These are phyloP conservation scores for Drosophila mayaguana DNA, from an alignment of 2,888 invertebrate genomes.

Conservation along the genomic window DNA sequence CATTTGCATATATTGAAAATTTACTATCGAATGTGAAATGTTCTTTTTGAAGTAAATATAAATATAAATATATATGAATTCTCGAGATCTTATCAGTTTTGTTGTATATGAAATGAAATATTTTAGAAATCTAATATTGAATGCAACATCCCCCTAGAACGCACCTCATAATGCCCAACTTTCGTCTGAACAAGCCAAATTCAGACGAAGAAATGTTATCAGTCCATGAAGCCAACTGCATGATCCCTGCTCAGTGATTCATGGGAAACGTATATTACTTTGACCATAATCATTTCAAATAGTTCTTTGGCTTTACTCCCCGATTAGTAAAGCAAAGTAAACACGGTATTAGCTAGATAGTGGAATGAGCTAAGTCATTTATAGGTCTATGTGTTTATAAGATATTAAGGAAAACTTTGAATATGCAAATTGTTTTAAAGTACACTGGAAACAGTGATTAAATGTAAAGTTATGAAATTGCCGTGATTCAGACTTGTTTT, in stretches of 20 bases:
- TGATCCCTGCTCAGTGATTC: constrained; percentile 7
- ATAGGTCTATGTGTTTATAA: neutral
- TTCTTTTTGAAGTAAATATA: no score
- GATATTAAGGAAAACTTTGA: neutral
- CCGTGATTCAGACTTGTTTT: constrained; percentile 8
- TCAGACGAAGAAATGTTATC: neutral
- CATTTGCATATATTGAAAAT: no score
- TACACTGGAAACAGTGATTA: neutral
- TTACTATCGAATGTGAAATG: no score
- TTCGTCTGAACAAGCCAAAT: no score
- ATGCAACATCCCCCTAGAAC: neutral
- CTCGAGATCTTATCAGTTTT: no score
- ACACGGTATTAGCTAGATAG: neutral
- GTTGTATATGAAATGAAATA: no score
- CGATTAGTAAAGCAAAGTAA: neutral
- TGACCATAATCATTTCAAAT: neutral
- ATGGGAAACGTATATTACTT: constrained; percentile 7
- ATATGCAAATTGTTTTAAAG: neutral
- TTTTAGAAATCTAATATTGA: no score
- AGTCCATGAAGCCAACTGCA: neutral
- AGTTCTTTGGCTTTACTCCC: no score
- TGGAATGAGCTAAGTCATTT: neutral
- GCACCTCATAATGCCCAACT: neutral
- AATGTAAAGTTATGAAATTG: constrained; percentile 5
- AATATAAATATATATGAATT: no score